Percentiles rank a stretch among this genome's conserved stretches.
These are phyloP conservation scores for Tenthredo amoena DNA, from an alignment of 2,888 invertebrate species.

Conservation along the genomic window DNA sequence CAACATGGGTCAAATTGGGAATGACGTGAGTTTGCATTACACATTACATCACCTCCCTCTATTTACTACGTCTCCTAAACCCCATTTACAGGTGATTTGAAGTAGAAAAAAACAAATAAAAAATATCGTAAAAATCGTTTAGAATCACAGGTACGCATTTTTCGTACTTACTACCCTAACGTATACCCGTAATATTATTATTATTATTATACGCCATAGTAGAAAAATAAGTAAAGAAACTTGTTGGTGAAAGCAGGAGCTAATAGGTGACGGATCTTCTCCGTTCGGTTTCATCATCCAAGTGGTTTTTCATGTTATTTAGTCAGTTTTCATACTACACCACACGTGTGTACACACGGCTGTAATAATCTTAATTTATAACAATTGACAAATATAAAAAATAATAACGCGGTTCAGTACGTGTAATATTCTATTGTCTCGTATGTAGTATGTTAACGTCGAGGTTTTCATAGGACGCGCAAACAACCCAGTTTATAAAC, in stretches of 20 bases:
- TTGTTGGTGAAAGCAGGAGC: neutral
- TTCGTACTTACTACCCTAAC: neutral
- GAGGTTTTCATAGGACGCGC: neutral
- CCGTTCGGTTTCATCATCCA: slow-evolving; percentile 12
- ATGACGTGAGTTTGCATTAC: slow-evolving; percentile 71
- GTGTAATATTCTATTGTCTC: neutral
- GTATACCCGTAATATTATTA: neutral
- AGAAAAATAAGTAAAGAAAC: neutral
- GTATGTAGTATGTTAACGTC: neutral
- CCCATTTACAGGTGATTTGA: neutral
- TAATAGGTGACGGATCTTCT: neutral
- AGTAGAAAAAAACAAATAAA: neutral
- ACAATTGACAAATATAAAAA: neutral
- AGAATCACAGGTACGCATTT: neutral
- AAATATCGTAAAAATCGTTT: neutral
- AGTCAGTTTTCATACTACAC: neutral
- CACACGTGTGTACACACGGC: neutral
- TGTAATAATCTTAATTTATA: slow-evolving; percentile 1
- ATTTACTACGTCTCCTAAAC: neutral
- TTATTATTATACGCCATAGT: neutral
- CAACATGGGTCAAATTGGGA: slow-evolving; percentile 76
- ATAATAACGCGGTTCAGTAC: neutral
- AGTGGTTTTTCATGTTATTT: neutral
- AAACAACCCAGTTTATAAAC: neutral
- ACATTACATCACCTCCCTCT: neutral